A percentile compares a stretch with the other conserved stretches of the same genome.
phyloP scores from a whole-genome alignment of 2,113 vertebrate species.

The Eolophus roseicapilla region DNA sequence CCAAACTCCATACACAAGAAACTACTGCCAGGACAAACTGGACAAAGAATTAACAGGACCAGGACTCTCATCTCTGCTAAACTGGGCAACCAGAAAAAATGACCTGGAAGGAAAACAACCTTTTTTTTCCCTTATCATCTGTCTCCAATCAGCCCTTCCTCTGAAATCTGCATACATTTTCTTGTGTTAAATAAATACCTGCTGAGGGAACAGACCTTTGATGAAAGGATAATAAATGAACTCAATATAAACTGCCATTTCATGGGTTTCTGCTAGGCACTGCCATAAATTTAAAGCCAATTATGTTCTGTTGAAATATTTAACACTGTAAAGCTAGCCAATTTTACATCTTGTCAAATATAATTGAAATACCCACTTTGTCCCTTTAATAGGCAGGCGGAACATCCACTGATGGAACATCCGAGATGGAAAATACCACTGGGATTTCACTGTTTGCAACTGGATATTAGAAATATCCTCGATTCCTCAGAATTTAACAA shows the following conservation, averaged over 20 bases:
- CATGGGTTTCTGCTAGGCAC: conserved; percentile 5
- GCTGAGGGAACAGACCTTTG: conserved; percentile 12
- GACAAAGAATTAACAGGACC: not conserved
- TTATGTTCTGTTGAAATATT: conserved; percentile 63
- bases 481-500: not conserved
- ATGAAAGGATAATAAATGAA: conserved; percentile 40
- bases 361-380: conserved; percentile 31
- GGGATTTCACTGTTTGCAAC: not conserved
- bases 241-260: conserved; percentile 20
- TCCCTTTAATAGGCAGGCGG: not conserved
- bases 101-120: fast-evolving
- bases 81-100: not conserved
- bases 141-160: not conserved
- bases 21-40: not conserved
- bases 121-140: not conserved
- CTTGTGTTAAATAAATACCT: conserved; percentile 38
- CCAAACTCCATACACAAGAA: not conserved
- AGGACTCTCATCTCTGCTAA: not conserved
- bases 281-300: conserved; percentile 47
- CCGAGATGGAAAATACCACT: not conserved
- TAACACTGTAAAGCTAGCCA: conserved; percentile 34
- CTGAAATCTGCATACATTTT: not conserved
- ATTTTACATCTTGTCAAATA: conserved; percentile 53
- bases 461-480: not conserved
- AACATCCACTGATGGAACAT: not conserved